A percentile compares a stretch with the other conserved stretches of the same genome.
Evolutionary conservation across 1,140 invertebrate species (phyloP).

Genomic region (Steinernema khuongi): DNA sequence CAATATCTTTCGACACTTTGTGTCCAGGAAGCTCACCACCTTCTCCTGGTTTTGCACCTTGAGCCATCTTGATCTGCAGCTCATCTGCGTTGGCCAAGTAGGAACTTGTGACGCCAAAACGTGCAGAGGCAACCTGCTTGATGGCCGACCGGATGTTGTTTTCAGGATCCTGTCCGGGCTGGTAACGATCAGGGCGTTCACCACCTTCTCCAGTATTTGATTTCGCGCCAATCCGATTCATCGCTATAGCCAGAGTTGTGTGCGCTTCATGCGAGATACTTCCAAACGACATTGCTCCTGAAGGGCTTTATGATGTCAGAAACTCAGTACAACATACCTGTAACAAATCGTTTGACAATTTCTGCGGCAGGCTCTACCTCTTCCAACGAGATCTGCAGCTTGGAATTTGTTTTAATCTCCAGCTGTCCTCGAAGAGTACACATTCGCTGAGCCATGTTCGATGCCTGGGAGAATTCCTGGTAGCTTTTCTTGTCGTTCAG

Average conservation of each 20-base stretch:
- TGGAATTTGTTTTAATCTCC: constrained; percentile 71
- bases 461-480: constrained; percentile 78
- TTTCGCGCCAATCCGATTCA: constrained; percentile 91
- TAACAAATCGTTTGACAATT: constrained; percentile 81
- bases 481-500: constrained; percentile 77
- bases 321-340: constrained; percentile 40
- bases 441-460: constrained; percentile 75
- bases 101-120: constrained; percentile 94
- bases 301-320: constrained; percentile 24
- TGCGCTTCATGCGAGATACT: constrained; percentile 88
- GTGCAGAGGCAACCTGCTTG: constrained; percentile 82
- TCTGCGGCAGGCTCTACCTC: constrained; percentile 84
- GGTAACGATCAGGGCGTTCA: constrained; percentile 75
- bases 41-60: constrained; percentile 91
- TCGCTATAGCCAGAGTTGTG: constrained; percentile 84
- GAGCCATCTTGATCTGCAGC: constrained; percentile 96
- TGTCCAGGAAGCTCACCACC: constrained; percentile 86
- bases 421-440: constrained; percentile 89
- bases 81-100: constrained; percentile 94
- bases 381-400: constrained; percentile 69
- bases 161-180: constrained; percentile 70
- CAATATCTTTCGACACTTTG: constrained; percentile 87
- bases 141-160: constrained; percentile 69
- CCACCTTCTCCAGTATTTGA: constrained; percentile 93
- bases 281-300: constrained; percentile 85